phyloP scores from a whole-genome alignment of 2,113 vertebrate genomes.

The Rhabdomys dilectus region DNA sequence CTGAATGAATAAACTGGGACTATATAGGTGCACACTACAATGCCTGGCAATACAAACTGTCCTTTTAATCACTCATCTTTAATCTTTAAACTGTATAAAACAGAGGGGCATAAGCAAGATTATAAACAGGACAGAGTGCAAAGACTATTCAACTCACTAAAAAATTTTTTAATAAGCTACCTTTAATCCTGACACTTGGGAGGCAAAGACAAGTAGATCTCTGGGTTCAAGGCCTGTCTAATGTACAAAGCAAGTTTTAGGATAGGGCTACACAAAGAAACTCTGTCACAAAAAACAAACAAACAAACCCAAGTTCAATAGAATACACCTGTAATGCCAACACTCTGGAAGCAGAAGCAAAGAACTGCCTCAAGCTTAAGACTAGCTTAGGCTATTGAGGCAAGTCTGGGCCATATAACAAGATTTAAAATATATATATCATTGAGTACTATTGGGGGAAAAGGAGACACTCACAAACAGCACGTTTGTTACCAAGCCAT shows the following conservation, averaged over 20 bases:
- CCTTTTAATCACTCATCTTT: not conserved
- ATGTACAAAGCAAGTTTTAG: not conserved
- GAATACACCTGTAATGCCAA: not conserved
- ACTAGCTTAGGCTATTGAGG: not conserved
- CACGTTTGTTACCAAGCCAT: not conserved
- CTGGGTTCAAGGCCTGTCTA: not conserved
- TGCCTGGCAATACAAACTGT: not conserved
- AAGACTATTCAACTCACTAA: not conserved
- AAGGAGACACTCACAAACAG: not conserved
- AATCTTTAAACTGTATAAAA: not conserved
- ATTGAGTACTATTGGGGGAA: not conserved
- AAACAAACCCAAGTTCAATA: not conserved
- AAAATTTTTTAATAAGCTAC: not conserved
- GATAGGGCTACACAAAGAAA: not conserved
- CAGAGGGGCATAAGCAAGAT: not conserved
- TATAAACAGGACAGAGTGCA: not conserved
- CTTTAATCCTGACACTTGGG: not conserved
- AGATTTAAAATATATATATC: not conserved
- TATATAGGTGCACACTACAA: not conserved
- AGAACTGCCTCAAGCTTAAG: not conserved
- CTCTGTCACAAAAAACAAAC: not conserved
- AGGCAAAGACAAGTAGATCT: not conserved
- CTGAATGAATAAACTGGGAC: not conserved
- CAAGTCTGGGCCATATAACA: not conserved
- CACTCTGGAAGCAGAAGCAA: not conserved